Percentiles rank a stretch among this genome's conserved stretches.
phyloP scores from a whole-genome alignment of 2,797 vertebrate species.

The Poecile montanus region DNA sequence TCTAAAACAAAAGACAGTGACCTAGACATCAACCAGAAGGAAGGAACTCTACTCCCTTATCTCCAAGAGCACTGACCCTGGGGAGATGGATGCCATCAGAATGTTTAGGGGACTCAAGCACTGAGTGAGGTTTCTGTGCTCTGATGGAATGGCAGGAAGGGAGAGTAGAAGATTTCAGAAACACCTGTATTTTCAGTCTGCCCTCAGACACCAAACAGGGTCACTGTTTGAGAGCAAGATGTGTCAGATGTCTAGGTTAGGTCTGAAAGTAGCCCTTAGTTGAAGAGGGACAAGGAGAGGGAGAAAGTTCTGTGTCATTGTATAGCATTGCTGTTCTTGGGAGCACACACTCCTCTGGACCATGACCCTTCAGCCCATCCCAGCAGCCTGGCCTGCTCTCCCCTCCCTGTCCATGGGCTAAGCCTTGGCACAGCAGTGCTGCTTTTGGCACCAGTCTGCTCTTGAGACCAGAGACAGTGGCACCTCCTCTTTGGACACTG shows the following conservation, averaged over 20 bases:
- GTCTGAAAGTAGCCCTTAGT: background rate
- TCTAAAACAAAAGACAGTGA: conserved; percentile 31
- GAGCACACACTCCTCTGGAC: accelerated
- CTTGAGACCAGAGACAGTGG: background rate
- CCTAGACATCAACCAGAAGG: background rate
- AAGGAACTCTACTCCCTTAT: background rate
- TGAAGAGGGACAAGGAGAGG: accelerated
- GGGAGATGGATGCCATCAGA: background rate
- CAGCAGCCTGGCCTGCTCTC: background rate
- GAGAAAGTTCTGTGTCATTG: background rate
- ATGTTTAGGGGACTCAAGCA: background rate
- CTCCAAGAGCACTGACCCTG: background rate
- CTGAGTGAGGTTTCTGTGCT: background rate
- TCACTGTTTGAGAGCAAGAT: background rate
- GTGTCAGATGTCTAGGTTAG: background rate
- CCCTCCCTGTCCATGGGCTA: background rate
- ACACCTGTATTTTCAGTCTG: background rate
- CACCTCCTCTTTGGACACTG: background rate
- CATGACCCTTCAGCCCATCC: background rate
- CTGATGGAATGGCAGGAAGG: background rate
- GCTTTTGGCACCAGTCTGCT: background rate
- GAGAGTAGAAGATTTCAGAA: background rate
- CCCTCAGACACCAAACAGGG: background rate
- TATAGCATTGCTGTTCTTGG: background rate
- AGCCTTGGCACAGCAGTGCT: background rate